Percentiles rank a stretch among this genome's conserved stretches.
These are phyloP conservation scores for Nomia melanderi DNA, from an alignment of 1,140 invertebrate genomes.

Conservation along the genomic window DNA sequence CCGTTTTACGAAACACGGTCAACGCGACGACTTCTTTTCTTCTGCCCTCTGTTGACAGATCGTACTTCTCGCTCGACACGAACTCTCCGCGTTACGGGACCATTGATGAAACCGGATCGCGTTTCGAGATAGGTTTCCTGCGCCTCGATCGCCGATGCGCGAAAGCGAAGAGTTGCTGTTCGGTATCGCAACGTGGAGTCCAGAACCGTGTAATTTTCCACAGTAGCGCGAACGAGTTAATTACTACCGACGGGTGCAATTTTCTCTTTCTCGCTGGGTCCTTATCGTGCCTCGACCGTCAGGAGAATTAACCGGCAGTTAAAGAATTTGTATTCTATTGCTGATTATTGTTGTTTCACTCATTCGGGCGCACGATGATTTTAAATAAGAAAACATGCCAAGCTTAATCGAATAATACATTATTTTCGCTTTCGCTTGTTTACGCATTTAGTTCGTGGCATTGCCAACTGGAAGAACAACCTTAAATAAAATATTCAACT, in stretches of 20 bases:
- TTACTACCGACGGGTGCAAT: not conserved
- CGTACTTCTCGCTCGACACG: not conserved
- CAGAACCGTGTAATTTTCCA: not conserved
- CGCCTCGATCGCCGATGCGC: not conserved
- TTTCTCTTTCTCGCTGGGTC: not conserved
- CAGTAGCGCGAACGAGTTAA: not conserved
- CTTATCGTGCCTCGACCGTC: not conserved
- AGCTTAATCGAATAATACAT: too few species aligned
- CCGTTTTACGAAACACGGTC: constrained; percentile 45
- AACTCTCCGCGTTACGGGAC: not conserved
- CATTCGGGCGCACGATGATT: too few species aligned
- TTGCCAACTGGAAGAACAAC: too few species aligned
- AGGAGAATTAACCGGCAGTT: not conserved
- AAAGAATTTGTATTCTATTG: too few species aligned
- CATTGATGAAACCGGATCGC: not conserved
- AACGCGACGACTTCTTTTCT: not conserved
- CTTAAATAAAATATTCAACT: too few species aligned
- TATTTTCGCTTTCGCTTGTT: too few species aligned
- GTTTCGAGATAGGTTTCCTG: not conserved
- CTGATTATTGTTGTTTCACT: too few species aligned
- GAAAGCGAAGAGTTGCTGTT: not conserved
- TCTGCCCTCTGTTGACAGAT: not conserved
- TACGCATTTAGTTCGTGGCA: too few species aligned
- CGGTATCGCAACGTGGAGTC: not conserved
- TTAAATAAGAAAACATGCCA: too few species aligned